Evolutionary conservation across 2,888 invertebrate species (phyloP).

Genomic region (Rotaria macrura): DNA sequence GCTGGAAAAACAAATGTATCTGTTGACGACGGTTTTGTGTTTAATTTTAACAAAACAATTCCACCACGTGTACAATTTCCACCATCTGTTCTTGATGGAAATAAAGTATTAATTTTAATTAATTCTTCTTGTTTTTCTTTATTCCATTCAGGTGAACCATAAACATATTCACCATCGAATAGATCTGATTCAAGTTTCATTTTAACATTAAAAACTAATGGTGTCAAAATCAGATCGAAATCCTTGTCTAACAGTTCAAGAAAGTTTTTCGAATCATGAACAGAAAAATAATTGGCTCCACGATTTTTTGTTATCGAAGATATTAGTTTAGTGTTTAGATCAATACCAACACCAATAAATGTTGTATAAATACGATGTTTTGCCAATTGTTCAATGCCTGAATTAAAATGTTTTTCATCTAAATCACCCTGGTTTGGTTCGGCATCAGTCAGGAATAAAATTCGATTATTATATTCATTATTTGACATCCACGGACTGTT

Average conservation of each 20-base stretch:
- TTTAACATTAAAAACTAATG: slow-evolving; percentile 2
- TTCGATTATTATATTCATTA: background rate
- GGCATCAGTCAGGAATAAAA: background rate
- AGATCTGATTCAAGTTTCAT: background rate
- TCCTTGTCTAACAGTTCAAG: background rate
- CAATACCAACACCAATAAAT: background rate
- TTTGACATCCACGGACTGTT: background rate
- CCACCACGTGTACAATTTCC: background rate
- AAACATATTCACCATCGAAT: background rate
- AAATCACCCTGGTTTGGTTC: background rate
- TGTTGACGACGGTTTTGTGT: background rate
- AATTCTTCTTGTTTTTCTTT: background rate
- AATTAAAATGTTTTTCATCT: background rate
- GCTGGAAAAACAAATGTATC: background rate
- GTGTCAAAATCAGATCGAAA: background rate
- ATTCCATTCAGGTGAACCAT: slow-evolving; percentile 17
- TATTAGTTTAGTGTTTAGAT: background rate
- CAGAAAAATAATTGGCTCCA: background rate
- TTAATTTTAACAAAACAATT: background rate
- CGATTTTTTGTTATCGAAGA: background rate
- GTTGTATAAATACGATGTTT: background rate
- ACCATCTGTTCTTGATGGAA: background rate
- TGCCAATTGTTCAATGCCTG: background rate
- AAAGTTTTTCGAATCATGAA: background rate
- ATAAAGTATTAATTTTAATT: background rate